A percentile compares a stretch with the other conserved stretches of the same genome.
phyloP scores from a whole-genome alignment of 2,888 invertebrate species.

The Leucophenga montana region DNA sequence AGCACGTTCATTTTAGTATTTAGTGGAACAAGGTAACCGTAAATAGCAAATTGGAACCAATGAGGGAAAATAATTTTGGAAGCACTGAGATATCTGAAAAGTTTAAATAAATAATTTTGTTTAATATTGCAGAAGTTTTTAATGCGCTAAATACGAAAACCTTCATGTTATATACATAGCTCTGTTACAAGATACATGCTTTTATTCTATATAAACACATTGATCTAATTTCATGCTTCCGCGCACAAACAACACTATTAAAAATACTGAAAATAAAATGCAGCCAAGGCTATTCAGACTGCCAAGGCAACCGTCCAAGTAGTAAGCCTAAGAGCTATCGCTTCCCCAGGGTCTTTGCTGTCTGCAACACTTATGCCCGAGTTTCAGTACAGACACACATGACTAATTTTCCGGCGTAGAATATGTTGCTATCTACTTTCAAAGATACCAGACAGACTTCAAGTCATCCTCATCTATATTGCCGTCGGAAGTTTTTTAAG shows the following conservation, averaged over 20 bases:
- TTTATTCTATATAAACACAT: too few relatives aligned
- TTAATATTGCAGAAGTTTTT: too few relatives aligned
- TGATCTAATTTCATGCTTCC: constrained; percentile 24
- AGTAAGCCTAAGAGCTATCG: not conserved
- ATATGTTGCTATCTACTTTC: not conserved
- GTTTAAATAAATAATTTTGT: too few relatives aligned
- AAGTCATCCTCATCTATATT: constrained; percentile 1
- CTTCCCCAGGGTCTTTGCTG: constrained; percentile 7
- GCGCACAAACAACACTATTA: constrained; percentile 6
- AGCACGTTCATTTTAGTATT: too few relatives aligned
- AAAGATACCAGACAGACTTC: not conserved
- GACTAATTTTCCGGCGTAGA: not conserved
- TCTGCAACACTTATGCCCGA: constrained; percentile 7
- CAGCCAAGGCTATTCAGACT: not conserved
- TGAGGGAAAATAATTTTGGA: too few relatives aligned
- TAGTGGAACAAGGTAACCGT: too few relatives aligned
- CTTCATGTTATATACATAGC: too few relatives aligned
- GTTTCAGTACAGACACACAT: not conserved
- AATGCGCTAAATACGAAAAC: too few relatives aligned
- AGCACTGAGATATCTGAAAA: too few relatives aligned
- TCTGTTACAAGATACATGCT: too few relatives aligned
- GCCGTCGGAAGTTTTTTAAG: not conserved
- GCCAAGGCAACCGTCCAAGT: not conserved
- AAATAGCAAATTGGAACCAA: too few relatives aligned
- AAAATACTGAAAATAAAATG: not conserved